phyloP scores from a whole-genome alignment of 2,888 invertebrate species.

The Platycheirus albimanus region DNA sequence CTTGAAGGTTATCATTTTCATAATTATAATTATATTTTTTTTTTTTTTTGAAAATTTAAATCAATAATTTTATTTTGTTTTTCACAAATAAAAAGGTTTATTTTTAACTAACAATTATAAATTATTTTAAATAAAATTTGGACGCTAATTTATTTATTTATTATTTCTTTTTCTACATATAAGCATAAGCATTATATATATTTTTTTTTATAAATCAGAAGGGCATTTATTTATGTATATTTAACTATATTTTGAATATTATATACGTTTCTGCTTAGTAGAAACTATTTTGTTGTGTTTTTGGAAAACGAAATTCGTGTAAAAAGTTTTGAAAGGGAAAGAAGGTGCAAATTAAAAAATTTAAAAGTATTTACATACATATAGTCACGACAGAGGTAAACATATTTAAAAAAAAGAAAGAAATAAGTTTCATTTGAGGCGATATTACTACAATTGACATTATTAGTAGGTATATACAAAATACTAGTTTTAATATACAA shows the following conservation, averaged over 20 bases:
- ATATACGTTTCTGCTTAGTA: slow-evolving; percentile 60
- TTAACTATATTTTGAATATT: slow-evolving; percentile 46
- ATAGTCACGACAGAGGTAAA: neutral
- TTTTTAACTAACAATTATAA: slow-evolving; percentile 23
- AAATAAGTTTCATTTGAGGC: neutral
- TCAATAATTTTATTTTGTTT: slow-evolving; percentile 57
- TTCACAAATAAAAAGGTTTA: slow-evolving; percentile 26
- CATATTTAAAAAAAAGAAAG: neutral
- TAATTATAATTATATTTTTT: slow-evolving; percentile 73
- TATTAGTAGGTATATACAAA: slow-evolving; percentile 20
- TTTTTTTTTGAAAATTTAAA: slow-evolving; percentile 72
- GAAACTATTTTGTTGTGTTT: slow-evolving; percentile 35
- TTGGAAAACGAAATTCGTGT: slow-evolving; percentile 13
- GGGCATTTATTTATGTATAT: too few species aligned
- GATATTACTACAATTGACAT: slow-evolving; percentile 24
- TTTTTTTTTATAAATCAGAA: slow-evolving; percentile 58
- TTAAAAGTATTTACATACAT: neutral
- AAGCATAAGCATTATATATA: slow-evolving; percentile 53
- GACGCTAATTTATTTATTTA: slow-evolving; percentile 62
- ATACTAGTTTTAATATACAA: neutral
- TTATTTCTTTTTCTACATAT: slow-evolving; percentile 37
- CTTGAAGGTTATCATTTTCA: slow-evolving; percentile 77
- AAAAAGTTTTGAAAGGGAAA: slow-evolving; percentile 36
- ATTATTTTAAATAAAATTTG: slow-evolving; percentile 48
- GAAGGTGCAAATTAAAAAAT: slow-evolving; percentile 22